Evolutionary conservation across 2,888 invertebrate species (phyloP), one percentile per base, ranked within the genome.

Genomic region (Phorcus lineatus): DNA sequence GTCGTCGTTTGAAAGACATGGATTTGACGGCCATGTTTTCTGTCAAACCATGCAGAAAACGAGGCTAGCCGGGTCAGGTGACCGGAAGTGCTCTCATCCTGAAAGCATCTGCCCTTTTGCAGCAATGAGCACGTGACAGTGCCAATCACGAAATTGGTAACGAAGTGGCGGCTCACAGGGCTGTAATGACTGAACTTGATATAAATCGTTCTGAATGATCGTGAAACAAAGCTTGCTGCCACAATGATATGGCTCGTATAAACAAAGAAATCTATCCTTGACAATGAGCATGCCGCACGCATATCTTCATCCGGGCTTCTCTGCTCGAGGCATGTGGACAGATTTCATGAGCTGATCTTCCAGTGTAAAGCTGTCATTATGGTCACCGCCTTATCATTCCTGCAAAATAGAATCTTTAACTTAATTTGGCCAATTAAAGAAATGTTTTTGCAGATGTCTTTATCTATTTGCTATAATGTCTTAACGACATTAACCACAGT

Each of bases 11-110:
- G 62, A 28, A 62, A 24, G 62, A 62, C 62, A 62, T 62, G 28
- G 62, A 62, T 62, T 62, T 62, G 62, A 62, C 62, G 62, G 62
- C 62, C 62, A 62, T 62, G 62, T 62, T 62, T 62, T 62, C 62
- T 62, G 62, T 62, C 62, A 62, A 62, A 28, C 62, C 62, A 62
- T 24, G 62, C 62, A 62, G 62, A 62, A 62, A 62, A 62, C 62
- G 62, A 62, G 62, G 28, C 62, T 62, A 62, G 62, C 28, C 62
- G 62, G 62, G 62, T 62, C 62, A 62, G 62, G 62, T 62, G 62
- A 62, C 62, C 62, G 62, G 62, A 62, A 62, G 62, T 62, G 16
- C 62, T 22, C 16, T 22, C 28, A 62, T 13, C 28, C 62, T 62
- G 62, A 62, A 19, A 62, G 62, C 62, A 62, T 62, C 62, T 62